Evolutionary conservation across 2,797 vertebrate species (phyloP).

Genomic region (Poeciliopsis paucimaculata): DNA sequence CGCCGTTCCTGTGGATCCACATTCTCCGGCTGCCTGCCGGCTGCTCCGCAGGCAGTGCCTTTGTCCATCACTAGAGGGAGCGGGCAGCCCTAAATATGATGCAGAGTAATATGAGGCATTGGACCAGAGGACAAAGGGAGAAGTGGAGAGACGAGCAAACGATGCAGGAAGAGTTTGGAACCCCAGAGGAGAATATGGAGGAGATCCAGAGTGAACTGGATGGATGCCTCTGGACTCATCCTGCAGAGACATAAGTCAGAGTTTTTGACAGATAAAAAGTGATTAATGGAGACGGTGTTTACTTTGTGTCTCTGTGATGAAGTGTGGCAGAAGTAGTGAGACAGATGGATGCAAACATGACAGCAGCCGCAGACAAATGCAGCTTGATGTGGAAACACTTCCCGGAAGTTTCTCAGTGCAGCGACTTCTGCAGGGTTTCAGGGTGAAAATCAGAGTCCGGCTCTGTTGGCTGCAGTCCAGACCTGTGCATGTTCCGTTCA

Average conservation of each 20-base stretch:
- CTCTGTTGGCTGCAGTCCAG: slow-evolving; percentile 36
- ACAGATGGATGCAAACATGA: slow-evolving; percentile 29
- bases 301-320: slow-evolving; percentile 8
- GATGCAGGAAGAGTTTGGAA: not conserved
- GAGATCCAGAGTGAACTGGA: slow-evolving; percentile 1
- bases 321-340: slow-evolving; percentile 1
- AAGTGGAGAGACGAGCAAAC: slow-evolving; percentile 28
- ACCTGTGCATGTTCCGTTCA: slow-evolving; percentile 60
- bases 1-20: slow-evolving; percentile 32
- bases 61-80: slow-evolving; percentile 82
- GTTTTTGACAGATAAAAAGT: slow-evolving; percentile 20
- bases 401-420: slow-evolving; percentile 19
- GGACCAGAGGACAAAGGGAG: slow-evolving; percentile 36
- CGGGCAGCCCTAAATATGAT: slow-evolving; percentile 68
- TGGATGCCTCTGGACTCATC: slow-evolving; percentile 11
- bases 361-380: slow-evolving; percentile 21
- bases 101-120: slow-evolving; percentile 32
- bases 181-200: slow-evolving; percentile 1
- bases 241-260: slow-evolving; percentile 7
- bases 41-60: slow-evolving; percentile 72
- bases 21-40: slow-evolving; percentile 53
- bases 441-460: slow-evolving; percentile 53
- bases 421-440: slow-evolving; percentile 19
- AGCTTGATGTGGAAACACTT: slow-evolving; percentile 31
- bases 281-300: slow-evolving; percentile 14